Evolutionary conservation across 1,140 invertebrate genomes (phyloP).

Genomic region (Drosophila virilis): DNA sequence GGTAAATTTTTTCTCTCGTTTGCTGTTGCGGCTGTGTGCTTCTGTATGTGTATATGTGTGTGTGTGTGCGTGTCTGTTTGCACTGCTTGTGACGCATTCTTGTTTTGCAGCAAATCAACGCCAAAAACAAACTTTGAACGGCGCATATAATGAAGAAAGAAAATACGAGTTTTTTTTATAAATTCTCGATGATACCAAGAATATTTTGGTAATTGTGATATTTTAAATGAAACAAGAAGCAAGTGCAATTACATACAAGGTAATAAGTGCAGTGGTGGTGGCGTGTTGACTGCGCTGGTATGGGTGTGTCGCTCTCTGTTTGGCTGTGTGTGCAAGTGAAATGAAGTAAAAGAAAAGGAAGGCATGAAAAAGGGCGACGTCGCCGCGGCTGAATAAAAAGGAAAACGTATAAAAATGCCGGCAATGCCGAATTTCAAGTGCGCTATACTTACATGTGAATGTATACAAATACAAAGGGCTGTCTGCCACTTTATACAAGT

Average conservation of each 20-base stretch:
- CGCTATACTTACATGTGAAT: conserved; percentile 39
- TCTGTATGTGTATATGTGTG: conserved; percentile 38
- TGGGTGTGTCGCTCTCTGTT: conserved; percentile 39
- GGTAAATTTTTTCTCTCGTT: conserved; percentile 72
- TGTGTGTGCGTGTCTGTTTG: conserved; percentile 41
- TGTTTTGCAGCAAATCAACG: conserved; percentile 70
- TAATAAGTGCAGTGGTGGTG: conserved; percentile 39
- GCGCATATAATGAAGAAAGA: conserved; percentile 37
- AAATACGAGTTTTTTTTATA: conserved; percentile 47
- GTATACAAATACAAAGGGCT: conserved; percentile 5
- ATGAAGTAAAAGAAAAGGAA: conserved; percentile 53
- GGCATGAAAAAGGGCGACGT: conserved; percentile 69
- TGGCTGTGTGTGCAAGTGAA: conserved; percentile 29
- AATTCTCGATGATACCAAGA: conserved; percentile 26
- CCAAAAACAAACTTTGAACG: conserved; percentile 47
- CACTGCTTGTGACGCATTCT: conserved; percentile 73
- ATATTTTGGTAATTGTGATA: conserved; percentile 32
- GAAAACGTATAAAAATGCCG: conserved; percentile 70
- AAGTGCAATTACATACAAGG: conserved; percentile 54
- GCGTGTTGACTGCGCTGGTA: conserved; percentile 44
- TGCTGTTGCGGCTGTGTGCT: conserved; percentile 39
- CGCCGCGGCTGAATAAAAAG: conserved; percentile 41
- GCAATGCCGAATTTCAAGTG: conserved; percentile 71
- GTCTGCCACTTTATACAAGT: conserved; percentile 4
- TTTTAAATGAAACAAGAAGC: conserved; percentile 33